Conservation (phyloP, 2,113 vertebrate genomes). For the Cottus gobio region DNA sequence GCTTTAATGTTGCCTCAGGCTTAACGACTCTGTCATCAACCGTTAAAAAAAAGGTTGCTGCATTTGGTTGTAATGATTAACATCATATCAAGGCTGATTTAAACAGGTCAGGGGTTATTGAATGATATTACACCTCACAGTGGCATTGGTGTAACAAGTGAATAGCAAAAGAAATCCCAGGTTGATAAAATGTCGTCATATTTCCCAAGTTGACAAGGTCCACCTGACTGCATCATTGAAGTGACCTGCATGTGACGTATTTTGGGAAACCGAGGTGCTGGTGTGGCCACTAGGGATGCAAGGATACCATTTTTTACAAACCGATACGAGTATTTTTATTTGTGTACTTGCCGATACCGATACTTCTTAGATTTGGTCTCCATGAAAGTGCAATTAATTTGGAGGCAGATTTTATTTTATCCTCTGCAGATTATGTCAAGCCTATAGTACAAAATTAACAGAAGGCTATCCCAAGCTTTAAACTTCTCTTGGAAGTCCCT, state of each 20-base stretch:
- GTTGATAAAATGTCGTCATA: neutral
- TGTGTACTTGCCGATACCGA: too few species aligned
- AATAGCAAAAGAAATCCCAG: neutral
- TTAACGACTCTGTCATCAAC: neutral
- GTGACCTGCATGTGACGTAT: neutral
- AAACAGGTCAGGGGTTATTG: constrained; percentile 13
- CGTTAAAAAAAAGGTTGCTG: neutral
- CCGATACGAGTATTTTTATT: too few species aligned
- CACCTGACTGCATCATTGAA: neutral
- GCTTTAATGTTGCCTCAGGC: neutral
- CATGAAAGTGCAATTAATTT: too few species aligned
- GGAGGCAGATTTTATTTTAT: too few species aligned
- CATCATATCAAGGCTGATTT: constrained; percentile 24
- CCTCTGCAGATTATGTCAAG: too few species aligned
- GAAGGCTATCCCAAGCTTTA: too few species aligned
- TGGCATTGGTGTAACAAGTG: too few species aligned
- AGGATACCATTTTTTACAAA: too few species aligned
- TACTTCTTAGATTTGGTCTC: too few species aligned
- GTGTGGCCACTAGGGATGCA: neutral
- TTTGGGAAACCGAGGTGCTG: neutral
- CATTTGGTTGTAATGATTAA: constrained; percentile 24
- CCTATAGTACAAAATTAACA: too few species aligned
- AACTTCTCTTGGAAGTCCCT: too few species aligned
- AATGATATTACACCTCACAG: neutral
- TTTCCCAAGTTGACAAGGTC: neutral